Evolutionary conservation across 2,113 vertebrate genomes (phyloP), one percentile per base, ranked within the genome.

Genomic region (Crotalus horridus): DNA sequence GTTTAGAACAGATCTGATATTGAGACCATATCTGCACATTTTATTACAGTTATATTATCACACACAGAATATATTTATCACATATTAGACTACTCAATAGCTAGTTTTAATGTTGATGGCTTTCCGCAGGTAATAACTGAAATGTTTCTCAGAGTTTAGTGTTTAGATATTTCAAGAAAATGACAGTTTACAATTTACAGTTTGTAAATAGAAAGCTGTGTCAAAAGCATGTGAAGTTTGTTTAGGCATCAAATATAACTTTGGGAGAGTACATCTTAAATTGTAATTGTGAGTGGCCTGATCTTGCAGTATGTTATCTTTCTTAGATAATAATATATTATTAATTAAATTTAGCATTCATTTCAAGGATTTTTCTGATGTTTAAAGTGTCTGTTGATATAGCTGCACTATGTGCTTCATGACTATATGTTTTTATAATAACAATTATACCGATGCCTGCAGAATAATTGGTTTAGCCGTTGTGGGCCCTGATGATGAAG

Each of bases 371-470:
- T 55, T 92, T 92, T 33, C 12, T 85, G 48, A 59, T 13, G n/a
- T 2, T 4, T 26, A 29, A 59, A 8, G 48, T 26, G 15, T n/a
- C 56, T 87, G 1, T 24, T 93, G 81, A 92, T 87, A 90, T 1
- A 53, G 95, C 94, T 92, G 90, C 29, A 69, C 94, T 93, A 91
- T 26, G 39, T 24, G 93, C 93, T 89, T 93, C 92, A 46, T 93
- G 95, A 85, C 51, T 90, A 10, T 89, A 88, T 89, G 12, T 59
- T 89, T 89, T 46, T 48, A 33, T 94, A 48, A 48, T n/a, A 96
- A 96, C 96, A 95, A 95, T 96, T 81, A 39, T 93, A 69, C 93
- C 92, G 93, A 94, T 94, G 94, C 81, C 94, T 96, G 93, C 94
- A 95, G 95, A 97, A 96, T 95, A 94, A 91, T 51, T 46, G 92